These are phyloP conservation scores for Mastomys coucha DNA, from an alignment of 2,113 vertebrate genomes.

Conservation along the genomic window DNA sequence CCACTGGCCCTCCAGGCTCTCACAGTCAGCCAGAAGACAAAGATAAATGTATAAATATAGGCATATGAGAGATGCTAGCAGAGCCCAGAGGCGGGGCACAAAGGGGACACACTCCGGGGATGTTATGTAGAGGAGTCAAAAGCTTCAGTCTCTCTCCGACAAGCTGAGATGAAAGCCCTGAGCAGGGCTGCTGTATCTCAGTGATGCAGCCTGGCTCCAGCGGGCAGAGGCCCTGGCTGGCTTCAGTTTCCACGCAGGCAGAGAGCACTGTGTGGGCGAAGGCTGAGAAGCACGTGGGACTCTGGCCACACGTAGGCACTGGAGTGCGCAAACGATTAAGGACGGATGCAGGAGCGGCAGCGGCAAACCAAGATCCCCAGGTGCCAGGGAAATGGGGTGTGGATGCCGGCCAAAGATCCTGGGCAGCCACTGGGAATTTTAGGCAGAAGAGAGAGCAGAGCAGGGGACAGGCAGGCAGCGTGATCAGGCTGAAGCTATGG, in stretches of 20 bases:
- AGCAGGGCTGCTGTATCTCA: background rate
- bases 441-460: background rate
- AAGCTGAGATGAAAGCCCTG: background rate
- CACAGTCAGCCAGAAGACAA: background rate
- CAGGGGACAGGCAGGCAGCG: background rate
- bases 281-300: background rate
- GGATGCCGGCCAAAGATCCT: background rate
- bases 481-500: background rate
- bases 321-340: background rate
- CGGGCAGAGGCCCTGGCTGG: background rate
- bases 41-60: background rate
- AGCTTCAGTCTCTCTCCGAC: background rate
- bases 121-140: background rate
- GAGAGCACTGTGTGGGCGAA: background rate
- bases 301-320: rapidly evolving
- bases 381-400: background rate
- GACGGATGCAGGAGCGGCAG: background rate
- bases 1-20: background rate
- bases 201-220: background rate
- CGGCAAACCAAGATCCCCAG: background rate
- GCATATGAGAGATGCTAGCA: background rate
- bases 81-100: background rate
- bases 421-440: background rate
- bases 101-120: background rate
- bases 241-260: background rate